Base-by-base conservation (phyloP, 2,113 vertebrate species). In the Probosciger aterrimus region DNA sequence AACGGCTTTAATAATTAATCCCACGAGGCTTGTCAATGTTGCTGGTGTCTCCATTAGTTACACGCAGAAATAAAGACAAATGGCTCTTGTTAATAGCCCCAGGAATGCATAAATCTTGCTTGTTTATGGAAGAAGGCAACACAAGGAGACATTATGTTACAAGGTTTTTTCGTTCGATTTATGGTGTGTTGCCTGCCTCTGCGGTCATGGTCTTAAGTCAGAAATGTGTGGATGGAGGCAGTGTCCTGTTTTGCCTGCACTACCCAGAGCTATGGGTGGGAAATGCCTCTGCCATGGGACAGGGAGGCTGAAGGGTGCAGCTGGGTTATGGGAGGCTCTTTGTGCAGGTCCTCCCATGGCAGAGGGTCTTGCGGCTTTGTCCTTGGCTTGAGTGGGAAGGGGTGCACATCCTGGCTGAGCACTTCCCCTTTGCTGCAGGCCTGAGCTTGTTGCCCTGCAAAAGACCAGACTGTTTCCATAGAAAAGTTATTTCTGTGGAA, bases 1-100 rank as follows among this genome's bases (percentile, higher is more conserved):
- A 97, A 96, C 3, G 46, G 93, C 84, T 85, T 93, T 95, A 70
- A 86, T 97, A 94, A 97, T 98, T 97, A 98, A 97, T 97, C 97
- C 95, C 95, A 84, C 0, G 25, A 95, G 96, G 69, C 93, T 90
- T 60, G 37, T 96, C 86, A 86, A 39, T 90, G 69, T 37, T 85
- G 94, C 91, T 95, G 79, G 81, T 69, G 65, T 76, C 86, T 97
- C 92, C 39, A 74, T 97, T 94, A 96, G 91, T 97, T 90, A 78
- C 8, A 25, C 20, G 78, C 83, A 93, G 97, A 96, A 97, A 97
- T 96, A 92, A 95, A 97, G 97, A 98, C 88, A 92, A 97, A 97
- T 92, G 57, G 68, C 86, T 74, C 78, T 94, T 95, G 93, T 87
- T 92, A 95, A 93, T 67, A 83, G 96, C 86, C 93, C 67, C n/a